Conservation (phyloP, 2,113 vertebrate genomes). For the Cebidichthys violaceus region DNA sequence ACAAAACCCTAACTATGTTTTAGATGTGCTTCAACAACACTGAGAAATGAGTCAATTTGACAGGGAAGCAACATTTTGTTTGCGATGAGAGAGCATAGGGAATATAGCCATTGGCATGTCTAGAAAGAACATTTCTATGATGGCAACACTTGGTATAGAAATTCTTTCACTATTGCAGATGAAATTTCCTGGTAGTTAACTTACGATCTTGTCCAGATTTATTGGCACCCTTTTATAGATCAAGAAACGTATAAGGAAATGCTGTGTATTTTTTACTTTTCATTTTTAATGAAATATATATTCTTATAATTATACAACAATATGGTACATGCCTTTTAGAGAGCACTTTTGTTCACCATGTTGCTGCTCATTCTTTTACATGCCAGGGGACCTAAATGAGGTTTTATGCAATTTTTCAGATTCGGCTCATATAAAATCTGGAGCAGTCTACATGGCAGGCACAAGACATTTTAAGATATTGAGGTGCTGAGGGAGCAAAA, state of each 20-base stretch:
- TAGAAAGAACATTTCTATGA: constrained; percentile 43
- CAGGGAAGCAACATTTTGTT: constrained; percentile 70
- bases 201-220: constrained; percentile 2
- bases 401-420: constrained; percentile 32
- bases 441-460: constrained; percentile 10
- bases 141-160: constrained; percentile 45
- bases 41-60: constrained; percentile 76
- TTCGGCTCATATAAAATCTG: constrained; percentile 29
- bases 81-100: constrained; percentile 49
- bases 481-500: constrained; percentile 32
- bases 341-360: not conserved
- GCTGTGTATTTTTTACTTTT: not conserved
- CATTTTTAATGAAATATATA: not conserved
- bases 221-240: constrained; percentile 16
- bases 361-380: constrained; percentile 12
- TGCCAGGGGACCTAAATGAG: not conserved
- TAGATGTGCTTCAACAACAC: constrained; percentile 79
- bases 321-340: constrained; percentile 1
- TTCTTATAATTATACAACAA: not conserved
- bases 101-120: constrained; percentile 53
- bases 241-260: constrained; percentile 4
- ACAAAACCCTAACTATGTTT: constrained; percentile 80
- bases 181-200: constrained; percentile 18
- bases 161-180: constrained; percentile 17
- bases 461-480: constrained; percentile 36